Conservation (phyloP, 1,140 invertebrate species). For the Caenorhabditis elegans region WBcel235 BX284602.5:11106501-11107000, state of each 20-base stretch:
- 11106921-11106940: background rate
- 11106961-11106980: background rate
- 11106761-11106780: too few relatives aligned
- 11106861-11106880: background rate
- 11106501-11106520: background rate
- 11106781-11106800: background rate
- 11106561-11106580: background rate
- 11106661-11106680: too few relatives aligned
- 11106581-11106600: background rate
- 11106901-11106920: background rate
- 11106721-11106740: background rate
- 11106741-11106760: background rate
- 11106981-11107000: background rate
- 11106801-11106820: background rate
- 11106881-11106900: background rate
- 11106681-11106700: too few relatives aligned
- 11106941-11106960: background rate
- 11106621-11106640: slow-evolving; percentile 66
- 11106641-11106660: background rate
- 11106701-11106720: too few relatives aligned
- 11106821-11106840: background rate
- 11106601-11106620: too few relatives aligned
- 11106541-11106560: too few relatives aligned
- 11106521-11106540: too few relatives aligned
- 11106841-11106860: background rate